Percentiles rank a stretch among this genome's conserved stretches.
phyloP scores from a whole-genome alignment of 2,888 invertebrate species.

The Agonopterix arenella region DNA sequence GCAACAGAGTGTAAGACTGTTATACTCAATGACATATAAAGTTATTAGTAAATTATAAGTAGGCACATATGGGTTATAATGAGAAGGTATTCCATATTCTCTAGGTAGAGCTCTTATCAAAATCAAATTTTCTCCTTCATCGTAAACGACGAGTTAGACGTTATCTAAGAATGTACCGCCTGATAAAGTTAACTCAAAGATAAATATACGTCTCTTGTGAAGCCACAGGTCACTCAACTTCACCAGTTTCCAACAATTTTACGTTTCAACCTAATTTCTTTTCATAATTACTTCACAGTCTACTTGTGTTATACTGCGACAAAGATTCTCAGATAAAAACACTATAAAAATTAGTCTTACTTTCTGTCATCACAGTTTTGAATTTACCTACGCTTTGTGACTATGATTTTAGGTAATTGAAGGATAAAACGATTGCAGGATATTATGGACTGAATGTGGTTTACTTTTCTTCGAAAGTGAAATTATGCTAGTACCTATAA shows the following conservation, averaged over 20 bases:
- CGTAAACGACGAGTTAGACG: background rate
- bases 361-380: background rate
- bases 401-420: too few relatives aligned
- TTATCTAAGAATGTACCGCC: background rate
- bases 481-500: too few relatives aligned
- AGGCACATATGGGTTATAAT: too few relatives aligned
- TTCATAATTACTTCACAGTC: conserved; percentile 63
- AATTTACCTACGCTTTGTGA: conserved; percentile 7
- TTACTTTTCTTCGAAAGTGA: too few relatives aligned
- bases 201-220: background rate
- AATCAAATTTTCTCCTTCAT: too few relatives aligned
- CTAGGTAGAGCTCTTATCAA: too few relatives aligned
- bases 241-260: conserved; percentile 22
- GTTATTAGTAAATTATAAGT: too few relatives aligned
- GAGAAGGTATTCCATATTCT: too few relatives aligned
- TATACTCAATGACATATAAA: too few relatives aligned
- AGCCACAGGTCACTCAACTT: conserved; percentile 24
- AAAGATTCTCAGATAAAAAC: conserved; percentile 31
- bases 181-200: background rate
- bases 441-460: too few relatives aligned
- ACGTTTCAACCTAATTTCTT: conserved; percentile 62
- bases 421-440: too few relatives aligned
- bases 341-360: conserved; percentile 28
- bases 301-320: conserved; percentile 35
- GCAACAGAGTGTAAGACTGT: too few relatives aligned